Evolutionary conservation across 2,888 invertebrate species (phyloP).

Genomic region (Coronaproctus castanopsis): DNA sequence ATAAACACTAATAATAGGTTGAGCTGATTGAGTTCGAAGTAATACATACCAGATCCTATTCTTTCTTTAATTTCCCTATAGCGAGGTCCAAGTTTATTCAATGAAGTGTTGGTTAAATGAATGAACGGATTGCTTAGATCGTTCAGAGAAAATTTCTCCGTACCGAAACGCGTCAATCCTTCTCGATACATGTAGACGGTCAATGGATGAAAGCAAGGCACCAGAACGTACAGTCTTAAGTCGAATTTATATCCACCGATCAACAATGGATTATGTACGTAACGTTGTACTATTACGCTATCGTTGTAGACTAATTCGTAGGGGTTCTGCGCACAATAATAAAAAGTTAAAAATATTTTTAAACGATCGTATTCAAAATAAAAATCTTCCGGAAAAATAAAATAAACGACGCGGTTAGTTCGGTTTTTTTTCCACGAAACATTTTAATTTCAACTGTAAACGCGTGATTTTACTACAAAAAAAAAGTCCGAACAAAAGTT

Average conservation of each 20-base stretch:
- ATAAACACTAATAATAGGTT: too few relatives aligned
- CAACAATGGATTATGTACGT: constrained; percentile 53
- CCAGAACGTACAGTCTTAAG: constrained; percentile 69
- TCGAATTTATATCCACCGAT: constrained; percentile 86
- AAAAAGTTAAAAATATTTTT: not conserved
- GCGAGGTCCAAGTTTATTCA: constrained; percentile 70
- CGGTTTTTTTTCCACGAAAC: too few relatives aligned
- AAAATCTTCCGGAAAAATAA: too few relatives aligned
- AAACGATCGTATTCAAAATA: not conserved
- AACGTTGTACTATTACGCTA: constrained; percentile 59
- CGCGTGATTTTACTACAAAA: too few relatives aligned
- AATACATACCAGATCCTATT: constrained; percentile 60
- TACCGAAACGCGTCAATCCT: constrained; percentile 58
- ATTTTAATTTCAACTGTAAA: too few relatives aligned
- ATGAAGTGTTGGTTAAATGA: constrained; percentile 76
- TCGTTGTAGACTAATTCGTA: constrained; percentile 57
- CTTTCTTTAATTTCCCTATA: constrained; percentile 64
- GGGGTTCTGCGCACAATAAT: constrained; percentile 35
- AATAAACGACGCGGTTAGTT: too few relatives aligned
- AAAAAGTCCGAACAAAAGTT: too few relatives aligned
- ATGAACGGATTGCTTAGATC: constrained; percentile 65
- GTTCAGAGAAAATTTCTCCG: constrained; percentile 63
- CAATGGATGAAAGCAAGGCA: constrained; percentile 68
- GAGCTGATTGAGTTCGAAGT: too few relatives aligned
- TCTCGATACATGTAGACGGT: constrained; percentile 74